These are phyloP conservation scores for Poeciliopsis occidentalis DNA, from an alignment of 2,113 vertebrate species.

Conservation along the genomic window DNA sequence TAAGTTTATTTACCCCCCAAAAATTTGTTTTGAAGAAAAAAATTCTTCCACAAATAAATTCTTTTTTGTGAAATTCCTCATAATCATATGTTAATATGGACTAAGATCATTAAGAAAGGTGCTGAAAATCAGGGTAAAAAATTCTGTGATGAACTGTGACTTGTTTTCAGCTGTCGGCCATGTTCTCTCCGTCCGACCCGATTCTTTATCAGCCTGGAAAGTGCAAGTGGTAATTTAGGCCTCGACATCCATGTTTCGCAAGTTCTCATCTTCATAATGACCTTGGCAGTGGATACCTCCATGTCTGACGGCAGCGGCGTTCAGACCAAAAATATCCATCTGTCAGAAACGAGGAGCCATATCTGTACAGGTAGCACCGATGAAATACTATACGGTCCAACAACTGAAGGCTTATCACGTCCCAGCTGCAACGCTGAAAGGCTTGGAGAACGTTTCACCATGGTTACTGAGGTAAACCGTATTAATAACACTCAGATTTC, in stretches of 20 bases:
- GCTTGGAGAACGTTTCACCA: slow-evolving; percentile 31
- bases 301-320: slow-evolving; percentile 38
- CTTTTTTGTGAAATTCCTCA: too few relatives aligned
- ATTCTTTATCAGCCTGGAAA: slow-evolving; percentile 33
- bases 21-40: too few relatives aligned
- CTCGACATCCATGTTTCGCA: slow-evolving; percentile 60
- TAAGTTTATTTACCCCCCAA: too few relatives aligned
- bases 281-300: slow-evolving; percentile 42
- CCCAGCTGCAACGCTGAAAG: not conserved
- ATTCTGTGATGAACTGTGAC: slow-evolving; percentile 1
- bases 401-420: slow-evolving; percentile 50
- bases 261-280: slow-evolving; percentile 54
- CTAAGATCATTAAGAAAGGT: too few relatives aligned
- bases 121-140: not conserved
- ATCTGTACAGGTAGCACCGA: slow-evolving; percentile 53
- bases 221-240: too few relatives aligned
- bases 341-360: slow-evolving; percentile 32
- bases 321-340: slow-evolving; percentile 53
- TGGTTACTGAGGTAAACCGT: slow-evolving; percentile 21
- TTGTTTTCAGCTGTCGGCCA: not conserved
- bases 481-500: slow-evolving; percentile 6
- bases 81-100: too few relatives aligned
- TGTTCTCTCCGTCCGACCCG: slow-evolving; percentile 12
- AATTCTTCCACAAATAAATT: too few relatives aligned
- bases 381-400: slow-evolving; percentile 44